Evolutionary conservation across 1,140 invertebrate species (phyloP).

Genomic region (Zaprionus tsacasi): DNA sequence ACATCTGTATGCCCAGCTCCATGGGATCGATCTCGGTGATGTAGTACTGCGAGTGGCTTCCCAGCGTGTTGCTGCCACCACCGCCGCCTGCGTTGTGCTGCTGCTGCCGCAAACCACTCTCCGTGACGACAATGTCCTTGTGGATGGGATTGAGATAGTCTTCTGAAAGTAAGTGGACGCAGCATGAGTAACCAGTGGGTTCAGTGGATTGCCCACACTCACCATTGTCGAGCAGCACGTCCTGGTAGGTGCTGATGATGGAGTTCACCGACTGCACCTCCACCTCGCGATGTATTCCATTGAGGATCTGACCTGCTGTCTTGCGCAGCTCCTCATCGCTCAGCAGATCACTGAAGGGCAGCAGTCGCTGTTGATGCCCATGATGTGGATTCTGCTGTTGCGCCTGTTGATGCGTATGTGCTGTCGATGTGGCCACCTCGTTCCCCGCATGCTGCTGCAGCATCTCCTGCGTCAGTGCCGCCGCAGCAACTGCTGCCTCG

Average conservation of each 20-base stretch:
- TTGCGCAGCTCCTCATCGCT: slow-evolving; percentile 81
- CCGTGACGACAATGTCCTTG: slow-evolving; percentile 83
- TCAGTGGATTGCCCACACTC: slow-evolving; percentile 2
- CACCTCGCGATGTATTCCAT: slow-evolving; percentile 84
- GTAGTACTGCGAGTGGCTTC: slow-evolving; percentile 72
- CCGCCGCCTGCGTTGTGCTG: slow-evolving; percentile 28
- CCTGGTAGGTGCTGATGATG: slow-evolving; percentile 80
- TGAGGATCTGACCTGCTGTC: slow-evolving; percentile 84
- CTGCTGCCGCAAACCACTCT: slow-evolving; percentile 77
- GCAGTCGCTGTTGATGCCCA: slow-evolving; percentile 52
- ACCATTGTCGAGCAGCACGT: slow-evolving; percentile 81
- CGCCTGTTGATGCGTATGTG: neutral
- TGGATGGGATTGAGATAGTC: slow-evolving; percentile 85
- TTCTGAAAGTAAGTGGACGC: slow-evolving; percentile 46
- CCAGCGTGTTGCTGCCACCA: slow-evolving; percentile 14
- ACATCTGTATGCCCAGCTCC: slow-evolving; percentile 82
- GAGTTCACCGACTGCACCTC: slow-evolving; percentile 84
- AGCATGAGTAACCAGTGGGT: neutral
- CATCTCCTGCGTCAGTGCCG: slow-evolving; percentile 75
- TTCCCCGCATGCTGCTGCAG: slow-evolving; percentile 50
- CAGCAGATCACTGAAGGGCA: slow-evolving; percentile 77
- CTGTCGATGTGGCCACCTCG: neutral
- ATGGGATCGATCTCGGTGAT: slow-evolving; percentile 84
- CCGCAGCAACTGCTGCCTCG: slow-evolving; percentile 74
- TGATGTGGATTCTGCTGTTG: slow-evolving; percentile 32